A percentile compares a stretch with the other conserved stretches of the same genome.
These are phyloP conservation scores for Nycticorax nycticorax DNA, from an alignment of 2,113 vertebrate genomes.

Conservation along the genomic window DNA sequence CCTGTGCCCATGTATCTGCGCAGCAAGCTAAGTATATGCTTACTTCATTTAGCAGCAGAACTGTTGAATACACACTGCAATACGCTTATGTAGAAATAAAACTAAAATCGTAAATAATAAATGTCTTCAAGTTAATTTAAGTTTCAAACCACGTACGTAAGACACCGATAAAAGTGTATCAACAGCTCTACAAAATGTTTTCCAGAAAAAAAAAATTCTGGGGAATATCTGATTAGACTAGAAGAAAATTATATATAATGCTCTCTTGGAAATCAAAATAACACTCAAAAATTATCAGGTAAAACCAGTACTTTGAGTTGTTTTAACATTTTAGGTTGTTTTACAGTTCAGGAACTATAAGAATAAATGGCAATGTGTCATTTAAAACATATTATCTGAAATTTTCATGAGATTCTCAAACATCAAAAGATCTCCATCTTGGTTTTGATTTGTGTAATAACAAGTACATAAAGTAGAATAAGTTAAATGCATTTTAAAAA, in stretches of 20 bases:
- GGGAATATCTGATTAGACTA: background rate
- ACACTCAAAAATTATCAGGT: background rate
- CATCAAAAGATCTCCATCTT: background rate
- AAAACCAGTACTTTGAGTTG: background rate
- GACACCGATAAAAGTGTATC: background rate
- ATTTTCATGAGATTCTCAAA: background rate
- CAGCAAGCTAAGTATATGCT: slow-evolving; percentile 39
- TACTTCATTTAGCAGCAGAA: slow-evolving; percentile 8
- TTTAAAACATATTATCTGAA: background rate
- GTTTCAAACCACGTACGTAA: background rate
- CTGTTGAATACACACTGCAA: background rate
- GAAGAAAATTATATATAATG: background rate
- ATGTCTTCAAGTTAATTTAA: background rate
- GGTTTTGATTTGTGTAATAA: background rate
- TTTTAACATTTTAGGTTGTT: background rate
- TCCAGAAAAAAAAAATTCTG: background rate
- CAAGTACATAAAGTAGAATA: background rate
- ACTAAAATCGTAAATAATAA: background rate
- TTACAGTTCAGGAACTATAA: background rate
- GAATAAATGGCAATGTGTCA: background rate
- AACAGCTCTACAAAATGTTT: background rate
- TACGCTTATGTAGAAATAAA: background rate
- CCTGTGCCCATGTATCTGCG: slow-evolving; percentile 73
- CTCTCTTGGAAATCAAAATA: background rate
- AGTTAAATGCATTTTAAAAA: background rate